phyloP scores from a whole-genome alignment of 2,113 vertebrate species.

The Marmota flaviventris region DNA sequence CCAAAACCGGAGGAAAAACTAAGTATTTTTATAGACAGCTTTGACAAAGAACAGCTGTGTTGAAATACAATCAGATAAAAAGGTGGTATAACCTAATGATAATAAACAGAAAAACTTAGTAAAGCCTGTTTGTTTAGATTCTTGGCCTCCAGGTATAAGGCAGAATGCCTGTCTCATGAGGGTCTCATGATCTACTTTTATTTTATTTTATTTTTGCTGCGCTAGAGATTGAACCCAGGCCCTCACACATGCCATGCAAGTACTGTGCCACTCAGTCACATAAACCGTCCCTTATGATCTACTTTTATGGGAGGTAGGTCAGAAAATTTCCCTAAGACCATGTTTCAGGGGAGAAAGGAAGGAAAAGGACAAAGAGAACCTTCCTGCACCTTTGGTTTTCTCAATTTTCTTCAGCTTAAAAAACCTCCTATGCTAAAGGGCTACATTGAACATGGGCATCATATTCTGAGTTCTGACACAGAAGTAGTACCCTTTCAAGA shows the following conservation, averaged over 20 bases:
- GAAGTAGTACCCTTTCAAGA: not conserved
- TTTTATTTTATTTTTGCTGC: not conserved
- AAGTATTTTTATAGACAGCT: not conserved
- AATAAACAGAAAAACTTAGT: not conserved
- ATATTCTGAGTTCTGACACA: not conserved
- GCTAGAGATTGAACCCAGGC: too few species aligned
- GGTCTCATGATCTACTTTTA: not conserved
- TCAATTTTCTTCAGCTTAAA: not conserved
- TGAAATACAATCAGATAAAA: not conserved
- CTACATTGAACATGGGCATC: too few species aligned
- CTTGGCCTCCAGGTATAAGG: not conserved
- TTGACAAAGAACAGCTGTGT: not conserved
- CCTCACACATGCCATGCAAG: too few species aligned
- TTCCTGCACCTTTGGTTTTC: not conserved
- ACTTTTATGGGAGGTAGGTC: not conserved
- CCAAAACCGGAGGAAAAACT: not conserved
- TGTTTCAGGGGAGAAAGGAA: not conserved
- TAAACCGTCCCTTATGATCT: not conserved
- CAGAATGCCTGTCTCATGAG: not conserved
- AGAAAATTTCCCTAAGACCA: not conserved
- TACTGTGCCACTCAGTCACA: too few species aligned
- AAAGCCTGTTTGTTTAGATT: not conserved
- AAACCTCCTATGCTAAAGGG: too few species aligned
- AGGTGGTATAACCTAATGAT: not conserved
- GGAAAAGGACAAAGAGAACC: too few species aligned